Evolutionary conservation across 2,797 vertebrate species (phyloP), one percentile per base, ranked within the genome.

Genomic region (Cercopithecus mitis): DNA sequence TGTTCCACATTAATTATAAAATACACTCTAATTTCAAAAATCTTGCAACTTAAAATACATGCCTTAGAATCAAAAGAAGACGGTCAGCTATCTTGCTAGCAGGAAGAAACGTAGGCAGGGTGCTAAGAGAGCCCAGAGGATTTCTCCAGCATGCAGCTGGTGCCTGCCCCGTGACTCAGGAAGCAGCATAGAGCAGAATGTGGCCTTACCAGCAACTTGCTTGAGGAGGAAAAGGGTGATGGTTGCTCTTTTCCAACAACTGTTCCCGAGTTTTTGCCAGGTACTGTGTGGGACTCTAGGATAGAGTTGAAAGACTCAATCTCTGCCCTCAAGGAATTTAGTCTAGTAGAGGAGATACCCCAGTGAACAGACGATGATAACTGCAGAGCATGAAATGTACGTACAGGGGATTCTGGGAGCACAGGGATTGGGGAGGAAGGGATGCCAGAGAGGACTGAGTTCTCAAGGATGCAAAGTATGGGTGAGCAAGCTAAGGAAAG

Each of bases 21-120:
- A 90, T n/a, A n/a, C 24, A 36, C 27, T 80, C 36, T 33, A 45
- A 80, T 85, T 86, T 90, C 94, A 90, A 47, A 88, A 92, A 75
- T 25, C 11, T 24, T 57, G 73, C 30, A 36, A 67, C 41, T 75
- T 84, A 24, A 87, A 90, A 25, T 79, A 1, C 5, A 39, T 52
- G 43, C 30, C 57, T 94, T 36, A 25, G 91, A 70, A 79, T 73
- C 76, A 57, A 77, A 88, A n/a, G 52, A 72, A 81, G 80, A 33
- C 22, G 36, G 57, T 1, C 2, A 43, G 55, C 83, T 43, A 4
- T 58, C 86, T 89, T 47, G 39, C 30, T 39, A 55, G 81, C 70
- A 76, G 57, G 55, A 43, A 70, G 92, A 67, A 73, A 30, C 5
- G n/a, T 6, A 22, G 20, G 81, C 47, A 14, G 43, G 15, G 17